Evolutionary conservation across 2,797 vertebrate species (phyloP), one percentile per base, ranked within the genome.

Genomic region (Phrynocephalus vlangalii): DNA sequence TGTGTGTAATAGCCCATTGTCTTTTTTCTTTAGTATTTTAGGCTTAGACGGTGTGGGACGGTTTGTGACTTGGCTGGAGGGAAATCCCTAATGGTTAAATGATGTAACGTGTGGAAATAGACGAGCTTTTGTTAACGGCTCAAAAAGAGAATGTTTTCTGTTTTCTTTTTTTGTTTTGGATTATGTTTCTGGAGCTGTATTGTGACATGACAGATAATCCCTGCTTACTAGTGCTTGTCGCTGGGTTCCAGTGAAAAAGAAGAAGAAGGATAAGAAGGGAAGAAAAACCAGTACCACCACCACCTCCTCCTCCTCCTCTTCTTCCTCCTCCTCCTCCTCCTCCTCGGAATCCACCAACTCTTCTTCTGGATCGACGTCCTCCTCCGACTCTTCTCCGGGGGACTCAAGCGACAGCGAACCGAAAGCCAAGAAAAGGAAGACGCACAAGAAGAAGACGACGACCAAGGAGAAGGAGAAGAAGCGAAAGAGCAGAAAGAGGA

Each of bases 241-340:
- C 20, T 76, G 28, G 38, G 5, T 94, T 98, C 95, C 96, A 97
- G 97, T 93, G 79, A 98, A 97, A 95, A 96, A 95, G 91, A 97
- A 96, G 82, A 95, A 94, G 83, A 97, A 95, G 89, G 94, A 91
- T 52, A 96, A 89, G 86, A 95, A 93, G 92, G 96, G 96, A 92
- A 97, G 95, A 76, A 96, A 95, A 38, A 95, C 92, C 50, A 96
- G 95, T 77, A 95, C 7, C 3, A 97, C 97, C 1, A 97, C 97
- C 24, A 63, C 79, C 18, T 89, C 95, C 0, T 96, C 97, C 18
- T 90, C 95, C 0, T 96, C 97, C 16, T 96, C 96, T 26, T 96
- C 95, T 0, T 95, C 96, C 0, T 94, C 94, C 2, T 96, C 96
- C 20, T 90, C 95, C 0, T 97, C 97, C 16, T 96, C 96, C 28